Base-by-base conservation (phyloP, 2,113 vertebrate species). In the Malurus alboscapulatus region DNA sequence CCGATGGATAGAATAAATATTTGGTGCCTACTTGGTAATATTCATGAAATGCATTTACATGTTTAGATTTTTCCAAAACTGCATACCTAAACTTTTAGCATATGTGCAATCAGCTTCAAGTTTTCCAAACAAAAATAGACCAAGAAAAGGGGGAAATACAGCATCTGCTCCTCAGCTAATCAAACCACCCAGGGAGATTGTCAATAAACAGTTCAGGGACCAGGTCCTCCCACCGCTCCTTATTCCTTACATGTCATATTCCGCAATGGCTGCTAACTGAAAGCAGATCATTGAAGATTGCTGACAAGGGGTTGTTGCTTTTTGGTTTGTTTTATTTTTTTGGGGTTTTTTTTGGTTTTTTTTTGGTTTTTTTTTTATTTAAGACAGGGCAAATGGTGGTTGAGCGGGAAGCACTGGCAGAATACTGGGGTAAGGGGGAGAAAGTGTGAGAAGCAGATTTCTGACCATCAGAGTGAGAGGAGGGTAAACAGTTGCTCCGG, bases 71-170 rank as follows among this genome's bases (percentile, higher is more conserved):
- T 93, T 86, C 68, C 72, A 86, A 83, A 94, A 94, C 96, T 96
- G n/a, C 85, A 63, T 96, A 80, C 84, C 95, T 83, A 96, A 96
- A 96, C 89, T 94, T 94, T 53, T 91, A 96, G 94, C 95, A 95
- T 53, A 95, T 95, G 94, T 96, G 87, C 94, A 96, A 96, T 95
- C 94, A 95, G 61, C 83, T 94, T 92, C 61, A 88, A 86, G 75
- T 96, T 93, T 93, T 96, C 85, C 86, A 84, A 92, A 96, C 80
- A 92, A 84, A 90, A 95, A 90, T 61, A 94, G 53, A 90, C 68
- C 80, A 65, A 57, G 79, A 90, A 96, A 78, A 21, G 17, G 50
- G 34, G 48, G 7, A 1, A 25, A 79, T 88, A 88, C 54, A 95
- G 93, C 93, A 95, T 96, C 90, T 95, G 90, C 75, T 95, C 84